Evolutionary conservation across 2,888 invertebrate genomes (phyloP).

Genomic region (Agrochola macilenta): DNA sequence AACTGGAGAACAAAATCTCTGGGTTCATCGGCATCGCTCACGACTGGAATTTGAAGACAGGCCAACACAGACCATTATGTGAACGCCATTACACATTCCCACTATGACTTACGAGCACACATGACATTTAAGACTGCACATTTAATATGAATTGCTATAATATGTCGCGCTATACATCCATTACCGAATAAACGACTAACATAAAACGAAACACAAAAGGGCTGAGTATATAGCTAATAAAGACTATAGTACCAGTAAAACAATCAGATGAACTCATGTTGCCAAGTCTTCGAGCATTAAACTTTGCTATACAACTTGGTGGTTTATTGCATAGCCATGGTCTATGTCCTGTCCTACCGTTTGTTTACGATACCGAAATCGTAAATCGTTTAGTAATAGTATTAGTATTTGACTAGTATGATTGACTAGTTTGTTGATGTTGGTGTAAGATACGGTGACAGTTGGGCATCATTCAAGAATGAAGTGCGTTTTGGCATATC

Average conservation of each 20-base stretch:
- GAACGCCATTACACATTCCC: conserved; percentile 46
- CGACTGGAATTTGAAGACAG: conserved; percentile 48
- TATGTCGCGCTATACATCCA: conserved; percentile 71
- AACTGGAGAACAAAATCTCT: conserved; percentile 23
- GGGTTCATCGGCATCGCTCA: conserved; percentile 58
- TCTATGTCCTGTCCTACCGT: conserved; percentile 33
- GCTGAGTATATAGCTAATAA: conserved; percentile 66
- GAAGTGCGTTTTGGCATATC: conserved; percentile 22
- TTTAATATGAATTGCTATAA: conserved; percentile 60
- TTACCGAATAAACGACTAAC: conserved; percentile 72
- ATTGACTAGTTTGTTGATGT: conserved; percentile 30
- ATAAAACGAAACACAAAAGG: conserved; percentile 70
- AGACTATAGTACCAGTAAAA: conserved; percentile 71
- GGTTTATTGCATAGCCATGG: conserved; percentile 49
- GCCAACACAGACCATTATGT: conserved; percentile 51
- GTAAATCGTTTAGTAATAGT: conserved; percentile 46
- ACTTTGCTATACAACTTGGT: conserved; percentile 64
- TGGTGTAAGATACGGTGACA: conserved; percentile 27
- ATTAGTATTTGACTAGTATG: conserved; percentile 14
- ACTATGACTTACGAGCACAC: conserved; percentile 54
- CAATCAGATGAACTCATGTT: conserved; percentile 69
- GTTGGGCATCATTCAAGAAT: conserved; percentile 43
- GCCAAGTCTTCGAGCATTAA: conserved; percentile 76
- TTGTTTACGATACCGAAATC: conserved; percentile 49
- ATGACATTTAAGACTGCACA: conserved; percentile 63